Evolutionary conservation across 2,888 invertebrate genomes (phyloP).

Genomic region (Galerucella pusilla): DNA sequence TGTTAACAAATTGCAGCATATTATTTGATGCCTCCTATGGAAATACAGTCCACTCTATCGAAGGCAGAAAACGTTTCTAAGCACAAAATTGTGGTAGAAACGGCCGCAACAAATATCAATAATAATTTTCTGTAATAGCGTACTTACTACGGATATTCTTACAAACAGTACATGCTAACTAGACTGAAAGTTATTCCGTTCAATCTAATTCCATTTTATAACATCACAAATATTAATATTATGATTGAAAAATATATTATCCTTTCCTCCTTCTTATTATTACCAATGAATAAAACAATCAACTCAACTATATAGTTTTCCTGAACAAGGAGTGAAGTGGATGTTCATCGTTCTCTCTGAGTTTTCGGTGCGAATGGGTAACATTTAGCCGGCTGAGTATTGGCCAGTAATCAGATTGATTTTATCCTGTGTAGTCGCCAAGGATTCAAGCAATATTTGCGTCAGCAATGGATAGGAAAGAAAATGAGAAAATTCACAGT

Average conservation of each 20-base stretch:
- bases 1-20: no score
- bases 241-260: neutral
- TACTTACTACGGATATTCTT: no score
- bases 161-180: no score
- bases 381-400: constrained; percentile 32
- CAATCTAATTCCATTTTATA: neutral
- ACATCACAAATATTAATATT: neutral
- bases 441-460: constrained; percentile 32
- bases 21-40: no score
- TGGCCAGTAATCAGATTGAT: constrained; percentile 39
- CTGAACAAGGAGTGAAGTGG: constrained; percentile 33
- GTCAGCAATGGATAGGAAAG: constrained; percentile 35
- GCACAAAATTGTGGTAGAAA: no score
- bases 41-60: no score
- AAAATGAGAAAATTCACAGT: constrained; percentile 27
- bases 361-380: constrained; percentile 39
- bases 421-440: constrained; percentile 28
- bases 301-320: constrained; percentile 13
- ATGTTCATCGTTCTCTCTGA: constrained; percentile 32
- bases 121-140: no score
- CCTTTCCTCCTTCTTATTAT: neutral
- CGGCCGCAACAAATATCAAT: no score
- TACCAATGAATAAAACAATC: constrained; percentile 27
- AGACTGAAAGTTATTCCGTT: neutral
- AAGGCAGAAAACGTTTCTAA: no score